Conservation (phyloP, 2,113 vertebrate species). For the Pedetes capensis region DNA sequence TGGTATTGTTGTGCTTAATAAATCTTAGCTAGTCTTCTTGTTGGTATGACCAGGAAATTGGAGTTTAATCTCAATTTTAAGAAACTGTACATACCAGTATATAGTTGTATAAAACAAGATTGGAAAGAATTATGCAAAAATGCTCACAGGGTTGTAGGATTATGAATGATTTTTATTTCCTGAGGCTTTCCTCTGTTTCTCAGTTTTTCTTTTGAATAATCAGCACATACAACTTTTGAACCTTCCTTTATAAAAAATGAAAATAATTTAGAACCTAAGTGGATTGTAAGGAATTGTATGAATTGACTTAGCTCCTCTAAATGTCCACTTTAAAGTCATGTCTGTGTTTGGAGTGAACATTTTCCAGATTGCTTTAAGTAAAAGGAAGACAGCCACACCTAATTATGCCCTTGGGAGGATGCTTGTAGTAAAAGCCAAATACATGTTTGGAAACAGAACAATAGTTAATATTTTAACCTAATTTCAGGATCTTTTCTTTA, state of each 20-base stretch:
- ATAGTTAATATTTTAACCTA: slow-evolving; percentile 25
- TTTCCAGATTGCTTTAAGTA: not conserved
- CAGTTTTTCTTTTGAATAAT: not conserved
- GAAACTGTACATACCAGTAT: not conserved
- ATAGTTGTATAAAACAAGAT: not conserved
- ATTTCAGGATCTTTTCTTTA: slow-evolving; percentile 16
- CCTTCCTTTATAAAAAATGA: not conserved
- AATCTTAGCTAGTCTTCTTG: slow-evolving; percentile 18
- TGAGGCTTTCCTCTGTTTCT: not conserved
- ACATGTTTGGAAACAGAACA: slow-evolving; percentile 1
- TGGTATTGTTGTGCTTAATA: not conserved
- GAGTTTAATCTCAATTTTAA: slow-evolving; percentile 20
- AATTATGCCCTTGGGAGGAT: slow-evolving; percentile 37
- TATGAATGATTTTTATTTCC: not conserved
- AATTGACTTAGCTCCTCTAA: not conserved
- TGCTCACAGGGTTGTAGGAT: not conserved
- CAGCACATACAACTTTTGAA: not conserved
- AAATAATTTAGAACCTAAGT: not conserved
- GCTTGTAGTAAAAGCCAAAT: not conserved
- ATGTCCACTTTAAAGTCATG: not conserved
- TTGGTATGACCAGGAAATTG: not conserved
- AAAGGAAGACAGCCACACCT: slow-evolving; percentile 57
- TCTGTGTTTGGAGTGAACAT: slow-evolving; percentile 1
- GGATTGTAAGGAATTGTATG: not conserved
- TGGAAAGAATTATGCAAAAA: not conserved